phyloP scores from a whole-genome alignment of 53 echinoderm and acorn worm species.

The Echinometra lucunter region DNA sequence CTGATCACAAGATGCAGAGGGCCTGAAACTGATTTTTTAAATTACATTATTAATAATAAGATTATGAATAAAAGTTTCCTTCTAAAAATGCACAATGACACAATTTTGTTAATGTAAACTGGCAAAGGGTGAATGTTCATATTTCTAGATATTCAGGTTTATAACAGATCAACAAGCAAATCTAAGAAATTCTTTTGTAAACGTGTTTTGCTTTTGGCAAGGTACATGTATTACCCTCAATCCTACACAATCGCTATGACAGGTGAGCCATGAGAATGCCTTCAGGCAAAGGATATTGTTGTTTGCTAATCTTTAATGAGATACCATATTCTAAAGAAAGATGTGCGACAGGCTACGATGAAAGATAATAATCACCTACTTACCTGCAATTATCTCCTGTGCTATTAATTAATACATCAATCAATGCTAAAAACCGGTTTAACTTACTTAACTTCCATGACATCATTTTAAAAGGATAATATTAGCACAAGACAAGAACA shows the following conservation, averaged over 20 bases:
- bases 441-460: background rate
- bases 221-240: background rate
- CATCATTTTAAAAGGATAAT: slow-evolving; percentile 8
- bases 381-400: slow-evolving; percentile 24
- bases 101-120: no score
- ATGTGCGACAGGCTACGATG: background rate
- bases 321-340: background rate
- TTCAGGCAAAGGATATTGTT: background rate
- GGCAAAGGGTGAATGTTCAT: no score
- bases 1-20: no score
- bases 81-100: no score
- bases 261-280: background rate
- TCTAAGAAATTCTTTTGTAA: background rate
- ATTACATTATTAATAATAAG: no score
- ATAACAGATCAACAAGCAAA: background rate
- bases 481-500: slow-evolving; percentile 20
- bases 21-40: no score
- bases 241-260: background rate
- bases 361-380: slow-evolving; percentile 53
- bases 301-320: slow-evolving; percentile 33
- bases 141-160: background rate
- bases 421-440: background rate
- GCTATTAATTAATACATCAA: slow-evolving; percentile 28
- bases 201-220: background rate
- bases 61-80: no score